Evolutionary conservation across 2,888 invertebrate species (phyloP).

Genomic region (Timema podura): DNA sequence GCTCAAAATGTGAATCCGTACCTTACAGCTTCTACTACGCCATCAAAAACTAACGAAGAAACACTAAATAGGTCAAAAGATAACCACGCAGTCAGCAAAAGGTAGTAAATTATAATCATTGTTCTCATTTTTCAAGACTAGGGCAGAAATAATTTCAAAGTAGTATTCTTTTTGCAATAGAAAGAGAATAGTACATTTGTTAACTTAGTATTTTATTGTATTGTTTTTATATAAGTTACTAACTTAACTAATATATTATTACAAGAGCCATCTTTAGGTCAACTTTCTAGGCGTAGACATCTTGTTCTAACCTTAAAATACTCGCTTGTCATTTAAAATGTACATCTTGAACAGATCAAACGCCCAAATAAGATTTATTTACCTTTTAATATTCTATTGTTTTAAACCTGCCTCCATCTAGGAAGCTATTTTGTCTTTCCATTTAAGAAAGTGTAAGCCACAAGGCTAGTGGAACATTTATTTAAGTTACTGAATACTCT

Average conservation of each 20-base stretch:
- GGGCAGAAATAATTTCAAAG: not conserved
- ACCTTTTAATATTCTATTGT: no score
- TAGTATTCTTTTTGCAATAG: not conserved
- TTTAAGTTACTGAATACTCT: no score
- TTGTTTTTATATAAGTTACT: no score
- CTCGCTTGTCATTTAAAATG: no score
- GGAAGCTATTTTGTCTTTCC: no score
- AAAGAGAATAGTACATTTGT: not conserved
- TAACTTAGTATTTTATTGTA: not conserved
- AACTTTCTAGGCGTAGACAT: not conserved
- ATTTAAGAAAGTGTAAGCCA: no score
- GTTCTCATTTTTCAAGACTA: no score
- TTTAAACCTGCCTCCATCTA: no score
- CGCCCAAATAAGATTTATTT: no score
- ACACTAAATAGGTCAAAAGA: slow-evolving; percentile 65
- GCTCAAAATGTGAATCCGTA: slow-evolving; percentile 86
- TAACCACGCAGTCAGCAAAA: slow-evolving; percentile 87
- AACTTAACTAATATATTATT: not conserved
- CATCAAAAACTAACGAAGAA: slow-evolving; percentile 75
- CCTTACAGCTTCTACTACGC: slow-evolving; percentile 66
- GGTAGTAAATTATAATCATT: slow-evolving; percentile 52
- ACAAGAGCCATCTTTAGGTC: not conserved
- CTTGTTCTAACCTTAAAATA: not conserved
- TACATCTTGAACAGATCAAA: no score
- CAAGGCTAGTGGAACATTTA: no score